Evolutionary conservation across 2,888 invertebrate species (phyloP), one percentile per base, ranked within the genome.

Genomic region (Poecilus cupreus): DNA sequence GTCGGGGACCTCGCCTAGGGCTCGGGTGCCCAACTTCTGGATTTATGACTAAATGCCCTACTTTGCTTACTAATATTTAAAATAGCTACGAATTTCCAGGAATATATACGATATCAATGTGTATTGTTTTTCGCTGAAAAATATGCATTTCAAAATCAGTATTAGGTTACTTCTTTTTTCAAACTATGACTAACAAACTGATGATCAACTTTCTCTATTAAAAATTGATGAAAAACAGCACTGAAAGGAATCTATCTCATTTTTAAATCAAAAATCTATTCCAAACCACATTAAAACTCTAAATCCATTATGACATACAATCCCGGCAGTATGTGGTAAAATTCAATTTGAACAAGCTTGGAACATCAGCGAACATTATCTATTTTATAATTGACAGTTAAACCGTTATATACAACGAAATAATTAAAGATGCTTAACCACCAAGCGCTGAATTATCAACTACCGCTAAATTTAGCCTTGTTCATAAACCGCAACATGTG

Each of bases 371-470:
- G 10, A 13, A 13, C 24, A 60, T 60, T 60, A 60, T 60, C 60
- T 60, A 60, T 60, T 60, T 26, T 24, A 60, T 60, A 60, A 60
- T 60, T 60, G 60, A 26, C 60, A 60, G 26, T 32, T 60, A 60
- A 32, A 32, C n/a, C 60, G 13, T 60, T 26, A 60, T 60, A 26
- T 26, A 24, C 26, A 13, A 13, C 26, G 26, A 22, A 60, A 60
- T 60, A 32, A 60, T 60, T 60, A 60, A 60, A 60, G 24, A 60
- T 60, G 24, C 26, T 60, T 60, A 60, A 60, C 60, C 60, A 24
- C 24, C 5, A 13, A 20, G 11, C 5, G 26, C 22, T 57, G 8
- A 57, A 57, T 57, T 10, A 57, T 57, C 22, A 60, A 60, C 8
- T 32, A 43, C 10, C 43, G 43, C n/a, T 43, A 43, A 43, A 43